Evolutionary conservation across 2,888 invertebrate genomes (phyloP), one percentile per base, ranked within the genome.

Genomic region (Apamea crenata): DNA sequence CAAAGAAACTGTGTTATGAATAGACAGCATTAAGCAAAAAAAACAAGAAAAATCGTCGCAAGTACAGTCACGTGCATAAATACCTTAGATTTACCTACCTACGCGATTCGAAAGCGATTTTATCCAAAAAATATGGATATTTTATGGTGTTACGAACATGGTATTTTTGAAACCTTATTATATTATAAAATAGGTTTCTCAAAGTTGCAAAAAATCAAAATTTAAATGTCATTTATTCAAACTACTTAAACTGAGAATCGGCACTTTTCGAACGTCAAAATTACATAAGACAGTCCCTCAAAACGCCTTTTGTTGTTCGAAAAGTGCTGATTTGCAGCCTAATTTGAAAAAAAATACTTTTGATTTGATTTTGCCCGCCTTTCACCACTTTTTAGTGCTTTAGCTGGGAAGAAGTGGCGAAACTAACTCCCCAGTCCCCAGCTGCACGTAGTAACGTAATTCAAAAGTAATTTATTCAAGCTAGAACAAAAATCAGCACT

Each of bases 11-110:
- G 36, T 59, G 65, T 74, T 74, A 78, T 83, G 81, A 87, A 83
- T 87, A 86, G 70, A 80, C 74, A 86, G 75, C 78, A 85, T 71
- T 84, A 85, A 88, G 70, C 44, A n/a, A 29, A 25, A 85, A 78
- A 50, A 40, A 61, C 14, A 47, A 18, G 10, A 50, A 85, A 85
- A 82, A 77, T 16, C 12, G 56, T 50, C 71, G 47, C 70, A 81
- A 71, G 78, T 82, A 78, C 85, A 66, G 76, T 61, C 69, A 59
- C 18, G 21, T n/a, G 2, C 71, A n/a, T 7, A 40, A 18, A n/a
- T 12, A 70, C 3, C 1, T 36, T 3, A 36, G 6, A 36, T 18
- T 71, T 18, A 59, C 56, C n/a, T 59, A 12, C 10, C n/a, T 59
- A 12, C 10, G 25, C 36, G 18, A 53, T 56, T 36, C 36, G 12